Conservation (phyloP, 2,888 invertebrate species). For the Hydropsyche betteni region DNA sequence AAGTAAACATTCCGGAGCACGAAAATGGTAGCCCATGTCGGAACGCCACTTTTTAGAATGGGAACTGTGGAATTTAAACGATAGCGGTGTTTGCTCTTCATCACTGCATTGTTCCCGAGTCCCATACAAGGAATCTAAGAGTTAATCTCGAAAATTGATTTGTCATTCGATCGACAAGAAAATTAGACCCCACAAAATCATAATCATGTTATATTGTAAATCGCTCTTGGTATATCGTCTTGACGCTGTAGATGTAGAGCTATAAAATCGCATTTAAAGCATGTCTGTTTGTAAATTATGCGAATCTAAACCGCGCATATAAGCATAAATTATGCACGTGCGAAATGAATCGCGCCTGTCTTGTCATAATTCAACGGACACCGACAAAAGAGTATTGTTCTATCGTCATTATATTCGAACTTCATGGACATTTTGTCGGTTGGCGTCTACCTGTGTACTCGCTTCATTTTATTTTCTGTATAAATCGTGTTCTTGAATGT, state of each 20-base stretch:
- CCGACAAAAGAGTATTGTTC: conserved; percentile 20
- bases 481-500: background rate
- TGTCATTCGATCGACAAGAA: background rate
- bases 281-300: conserved; percentile 2
- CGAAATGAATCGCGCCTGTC: conserved; percentile 16
- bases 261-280: too few relatives aligned
- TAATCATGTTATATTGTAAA: too few relatives aligned
- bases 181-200: background rate
- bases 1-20: conserved; percentile 44
- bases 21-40: conserved; percentile 15
- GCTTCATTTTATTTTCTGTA: background rate
- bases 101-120: background rate
- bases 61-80: conserved; percentile 32
- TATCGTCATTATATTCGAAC: background rate
- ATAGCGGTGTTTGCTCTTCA: conserved; percentile 21
- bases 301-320: conserved; percentile 15
- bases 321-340: conserved; percentile 21
- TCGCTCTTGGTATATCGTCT: too few relatives aligned
- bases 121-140: too few relatives aligned
- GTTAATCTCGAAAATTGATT: too few relatives aligned
- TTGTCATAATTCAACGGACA: conserved; percentile 16
- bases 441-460: background rate
- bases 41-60: conserved; percentile 14
- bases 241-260: too few relatives aligned
- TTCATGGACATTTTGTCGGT: background rate